Evolutionary conservation across 2,888 invertebrate species (phyloP).

Genomic region (Rosalia funebris): DNA sequence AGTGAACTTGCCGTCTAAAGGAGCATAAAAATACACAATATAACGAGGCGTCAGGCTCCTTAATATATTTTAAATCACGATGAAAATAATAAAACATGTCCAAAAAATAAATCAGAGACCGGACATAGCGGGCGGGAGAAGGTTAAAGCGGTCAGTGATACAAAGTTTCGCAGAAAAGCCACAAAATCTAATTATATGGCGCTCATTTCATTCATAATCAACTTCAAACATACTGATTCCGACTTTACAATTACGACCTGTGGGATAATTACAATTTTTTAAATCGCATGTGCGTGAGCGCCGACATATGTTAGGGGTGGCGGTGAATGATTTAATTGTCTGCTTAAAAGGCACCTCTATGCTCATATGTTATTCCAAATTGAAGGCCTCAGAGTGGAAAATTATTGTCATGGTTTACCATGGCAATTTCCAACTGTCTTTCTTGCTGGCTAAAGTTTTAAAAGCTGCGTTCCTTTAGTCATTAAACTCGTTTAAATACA

Average conservation of each 20-base stretch:
- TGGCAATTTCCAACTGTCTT: too few species aligned
- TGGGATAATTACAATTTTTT: constrained; percentile 30
- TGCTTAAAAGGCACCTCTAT: constrained; percentile 15
- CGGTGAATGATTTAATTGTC: constrained; percentile 23
- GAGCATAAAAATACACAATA: constrained; percentile 42
- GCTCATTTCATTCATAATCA: constrained; percentile 55
- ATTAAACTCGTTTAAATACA: too few species aligned
- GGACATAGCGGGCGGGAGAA: constrained; percentile 57
- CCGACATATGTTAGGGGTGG: constrained; percentile 22
- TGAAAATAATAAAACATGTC: constrained; percentile 50
- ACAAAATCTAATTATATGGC: constrained; percentile 60
- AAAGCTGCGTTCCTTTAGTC: too few species aligned
- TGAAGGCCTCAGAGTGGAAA: constrained; percentile 9
- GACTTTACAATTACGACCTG: constrained; percentile 38
- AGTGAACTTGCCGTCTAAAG: constrained; percentile 14
- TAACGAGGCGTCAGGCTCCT: constrained; percentile 50
- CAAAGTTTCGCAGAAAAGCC: constrained; percentile 58
- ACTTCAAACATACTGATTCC: constrained; percentile 49
- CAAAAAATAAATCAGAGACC: constrained; percentile 44
- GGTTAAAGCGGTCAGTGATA: constrained; percentile 60
- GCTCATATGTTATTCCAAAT: constrained; percentile 17
- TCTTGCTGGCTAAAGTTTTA: too few species aligned
- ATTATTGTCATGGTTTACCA: constrained; percentile 12
- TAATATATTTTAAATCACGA: constrained; percentile 57
- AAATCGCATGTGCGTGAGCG: constrained; percentile 20